Base-by-base conservation (phyloP, 2,113 vertebrate species). In the Lynx canadensis region DNA sequence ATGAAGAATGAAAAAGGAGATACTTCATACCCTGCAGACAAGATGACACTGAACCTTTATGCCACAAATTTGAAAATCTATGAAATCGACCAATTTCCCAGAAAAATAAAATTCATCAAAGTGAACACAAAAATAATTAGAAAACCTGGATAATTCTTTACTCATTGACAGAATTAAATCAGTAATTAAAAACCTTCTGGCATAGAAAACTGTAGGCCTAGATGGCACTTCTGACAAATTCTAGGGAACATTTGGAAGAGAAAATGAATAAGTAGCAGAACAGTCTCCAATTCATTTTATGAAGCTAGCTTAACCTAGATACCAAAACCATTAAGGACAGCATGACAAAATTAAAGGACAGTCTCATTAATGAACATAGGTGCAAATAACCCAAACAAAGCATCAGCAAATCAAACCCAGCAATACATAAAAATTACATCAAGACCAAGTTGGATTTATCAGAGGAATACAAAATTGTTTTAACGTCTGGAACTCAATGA, bases 101-200 rank as follows among this genome's bases (percentile, higher is more conserved):
- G 27, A 55, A 95, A 95, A 90, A 97, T 33, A 97, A 92, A 89
- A 84, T 63, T 95, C 21, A 74, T 78, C 25, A 91, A 84, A 76
- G 85, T 8, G 29, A 79, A 91, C 55, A 86, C 74, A 93, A 68
- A 92, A 89, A 73, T 27, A 93, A 94, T 78, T 63, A 60, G 81
- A 81, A 91, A 94, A 63, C 27, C 16, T 21, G 29, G 82, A 36
- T 82, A 87, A 82, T 69, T 74, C 38, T 87, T 90, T 87, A 90
- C 45, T 57, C 19, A 80, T 89, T 57, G 73, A 97, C 29, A 16
- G n/a, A 93, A 92, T 0, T 74, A 45, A 91, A 50, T 57, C 14
- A 68, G 36, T 85, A 80, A 90, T 86, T 90, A 29, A 90, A 93
- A 93, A 79, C 19, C 10, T 79, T 80, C 66, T 41, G 69, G 45